These are phyloP conservation scores for Bombus sylvicola DNA, from an alignment of 1,140 invertebrate genomes.

Conservation along the genomic window DNA sequence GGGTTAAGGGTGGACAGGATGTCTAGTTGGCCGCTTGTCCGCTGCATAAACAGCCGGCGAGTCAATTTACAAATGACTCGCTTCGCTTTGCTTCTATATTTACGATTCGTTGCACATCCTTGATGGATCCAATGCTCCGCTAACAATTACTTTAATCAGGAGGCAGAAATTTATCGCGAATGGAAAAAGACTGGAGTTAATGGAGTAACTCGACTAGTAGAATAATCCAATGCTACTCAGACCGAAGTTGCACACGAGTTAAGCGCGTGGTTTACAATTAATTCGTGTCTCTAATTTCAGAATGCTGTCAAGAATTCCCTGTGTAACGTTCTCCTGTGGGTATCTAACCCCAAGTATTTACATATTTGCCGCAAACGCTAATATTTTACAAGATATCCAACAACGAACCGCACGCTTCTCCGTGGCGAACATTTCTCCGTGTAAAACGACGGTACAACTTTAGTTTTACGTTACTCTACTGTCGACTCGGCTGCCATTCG, in stretches of 20 bases:
- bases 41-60: constrained; percentile 68
- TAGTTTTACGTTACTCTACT: not conserved
- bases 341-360: not conserved
- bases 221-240: not conserved
- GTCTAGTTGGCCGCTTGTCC: constrained; percentile 44
- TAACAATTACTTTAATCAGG: too few species aligned
- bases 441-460: not conserved
- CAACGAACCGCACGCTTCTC: not conserved
- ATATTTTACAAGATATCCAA: not conserved
- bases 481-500: not conserved
- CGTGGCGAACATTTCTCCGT: not conserved
- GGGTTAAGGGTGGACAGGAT: constrained; percentile 43
- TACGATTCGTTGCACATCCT: not conserved
- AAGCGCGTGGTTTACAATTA: not conserved
- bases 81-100: not conserved
- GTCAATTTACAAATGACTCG: constrained; percentile 72
- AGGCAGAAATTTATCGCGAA: not conserved
- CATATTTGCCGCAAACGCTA: not conserved
- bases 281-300: not conserved
- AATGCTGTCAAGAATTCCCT: not conserved
- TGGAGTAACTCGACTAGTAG: not conserved
- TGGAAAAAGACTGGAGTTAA: not conserved
- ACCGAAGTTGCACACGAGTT: not conserved
- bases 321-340: too few species aligned
- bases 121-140: not conserved